Evolutionary conservation across 1,140 invertebrate genomes (phyloP), one percentile per base, ranked within the genome.

Genomic region (Zaprionus taronus): DNA sequence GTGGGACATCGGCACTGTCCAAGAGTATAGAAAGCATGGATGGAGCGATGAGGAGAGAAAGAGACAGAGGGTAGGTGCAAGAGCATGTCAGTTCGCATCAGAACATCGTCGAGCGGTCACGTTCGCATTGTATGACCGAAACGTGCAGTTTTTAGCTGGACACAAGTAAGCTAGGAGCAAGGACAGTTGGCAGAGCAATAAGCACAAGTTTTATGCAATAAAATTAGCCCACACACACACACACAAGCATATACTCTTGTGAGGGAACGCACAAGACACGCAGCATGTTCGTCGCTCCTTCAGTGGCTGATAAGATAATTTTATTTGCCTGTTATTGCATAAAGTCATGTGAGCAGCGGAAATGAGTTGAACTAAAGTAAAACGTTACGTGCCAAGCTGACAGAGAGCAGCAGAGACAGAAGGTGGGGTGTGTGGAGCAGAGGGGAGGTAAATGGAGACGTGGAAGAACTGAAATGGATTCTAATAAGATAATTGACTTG

Each of bases 121-220:
- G 84, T 89, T 77, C 81, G 36, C 63, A 58, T 77, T 73, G 85
- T 89, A 89, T 90, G 85, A 84, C 85, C 85, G 79, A 68, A 79
- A 89, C 84, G 84, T 89, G 84, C 81, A 90, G 79, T 90, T 84
- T 81, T 83, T 79, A 61, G 57, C 60, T 65, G 57, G 49, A 60
- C 49, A 67, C 65, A 58, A 34, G 38, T 61, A 49, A 34, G 31
- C 31, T 15, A 11, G 24, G 47, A 55, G 38, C 61, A 20, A 20
- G 44, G 66, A 74, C 66, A 75, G 60, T 71, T 72, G 62, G n/a
- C 58, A 64, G 66, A 63, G 74, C 81, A 89, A 89, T 90, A 79
- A 89, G 84, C 85, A 81, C 85, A 84, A 89, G 85, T 90, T 90
- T 81, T 84, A 79, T 89, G 84, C 79, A 90, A 89, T 89, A 90